These are phyloP conservation scores for Sinodicranocentrus sp. DNA, from an alignment of 2,888 invertebrate genomes.

Conservation along the genomic window DNA sequence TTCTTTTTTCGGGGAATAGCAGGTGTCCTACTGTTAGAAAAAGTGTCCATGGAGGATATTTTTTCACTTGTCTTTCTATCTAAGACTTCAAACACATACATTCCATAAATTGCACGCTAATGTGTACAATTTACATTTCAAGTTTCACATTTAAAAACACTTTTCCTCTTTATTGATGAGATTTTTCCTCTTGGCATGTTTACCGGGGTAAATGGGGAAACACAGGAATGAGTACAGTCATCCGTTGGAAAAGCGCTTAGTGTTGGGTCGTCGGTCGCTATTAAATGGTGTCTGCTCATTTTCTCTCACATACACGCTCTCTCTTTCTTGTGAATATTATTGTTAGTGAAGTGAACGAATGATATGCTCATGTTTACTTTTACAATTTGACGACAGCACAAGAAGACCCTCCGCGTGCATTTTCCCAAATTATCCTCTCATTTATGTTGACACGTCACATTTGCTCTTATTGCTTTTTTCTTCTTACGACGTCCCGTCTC, in stretches of 20 bases:
- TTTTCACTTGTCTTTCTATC: background rate
- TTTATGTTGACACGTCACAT: constrained; percentile 51
- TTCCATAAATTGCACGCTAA: constrained; percentile 42
- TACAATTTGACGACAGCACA: constrained; percentile 38
- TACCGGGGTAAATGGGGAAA: background rate
- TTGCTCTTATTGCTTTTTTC: constrained; percentile 29
- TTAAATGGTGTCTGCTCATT: constrained; percentile 3
- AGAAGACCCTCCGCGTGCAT: constrained; percentile 45
- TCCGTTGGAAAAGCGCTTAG: background rate
- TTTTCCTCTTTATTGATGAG: constrained; percentile 16
- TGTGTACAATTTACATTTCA: constrained; percentile 41
- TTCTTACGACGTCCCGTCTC: background rate
- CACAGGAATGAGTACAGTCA: background rate
- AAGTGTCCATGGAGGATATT: constrained; percentile 17
- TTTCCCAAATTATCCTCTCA: constrained; percentile 48
- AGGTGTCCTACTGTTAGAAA: constrained; percentile 29
- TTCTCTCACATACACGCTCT: background rate
- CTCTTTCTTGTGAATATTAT: constrained; percentile 10
- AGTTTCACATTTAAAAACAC: constrained; percentile 29
- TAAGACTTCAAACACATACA: constrained; percentile 28
- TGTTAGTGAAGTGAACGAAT: constrained; percentile 30
- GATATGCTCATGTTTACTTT: constrained; percentile 53
- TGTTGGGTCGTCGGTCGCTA: constrained; percentile 9
- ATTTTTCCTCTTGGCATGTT: constrained; percentile 20
- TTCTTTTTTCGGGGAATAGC: background rate